Evolutionary conservation across 2,797 vertebrate genomes (phyloP).

Genomic region (Notamacropus eugenii): DNA sequence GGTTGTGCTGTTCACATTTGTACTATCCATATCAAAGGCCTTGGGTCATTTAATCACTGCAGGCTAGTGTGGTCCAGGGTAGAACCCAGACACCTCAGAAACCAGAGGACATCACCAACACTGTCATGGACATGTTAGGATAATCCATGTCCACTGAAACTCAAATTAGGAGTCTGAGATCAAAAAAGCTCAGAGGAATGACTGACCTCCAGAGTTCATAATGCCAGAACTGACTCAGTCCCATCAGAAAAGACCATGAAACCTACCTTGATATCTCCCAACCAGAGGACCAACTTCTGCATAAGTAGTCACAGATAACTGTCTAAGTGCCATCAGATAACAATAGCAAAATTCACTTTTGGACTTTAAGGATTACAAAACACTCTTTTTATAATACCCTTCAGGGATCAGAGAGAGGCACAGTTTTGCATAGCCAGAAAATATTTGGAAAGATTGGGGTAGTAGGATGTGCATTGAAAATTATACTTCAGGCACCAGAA

Average conservation of each 20-base stretch:
- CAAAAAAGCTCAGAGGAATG: rapidly evolving
- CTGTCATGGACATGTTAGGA: background rate
- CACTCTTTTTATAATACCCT: background rate
- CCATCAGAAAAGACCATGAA: background rate
- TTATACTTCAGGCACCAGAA: background rate
- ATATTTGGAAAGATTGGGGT: background rate
- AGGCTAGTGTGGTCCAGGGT: background rate
- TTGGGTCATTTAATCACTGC: background rate
- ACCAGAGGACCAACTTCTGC: background rate
- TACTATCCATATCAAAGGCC: background rate
- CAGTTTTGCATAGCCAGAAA: background rate
- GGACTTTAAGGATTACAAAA: background rate
- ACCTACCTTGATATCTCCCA: background rate
- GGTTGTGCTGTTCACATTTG: background rate
- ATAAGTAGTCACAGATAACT: background rate
- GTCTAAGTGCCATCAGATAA: background rate
- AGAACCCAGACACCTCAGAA: background rate
- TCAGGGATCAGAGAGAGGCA: background rate
- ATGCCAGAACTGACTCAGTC: background rate
- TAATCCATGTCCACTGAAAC: background rate
- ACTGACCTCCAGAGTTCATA: background rate
- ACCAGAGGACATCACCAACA: background rate
- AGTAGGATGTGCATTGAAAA: background rate
- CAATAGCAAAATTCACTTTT: background rate
- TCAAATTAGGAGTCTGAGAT: background rate